phyloP scores from a whole-genome alignment of 2,888 invertebrate species.

The Drosophila anomelani region DNA sequence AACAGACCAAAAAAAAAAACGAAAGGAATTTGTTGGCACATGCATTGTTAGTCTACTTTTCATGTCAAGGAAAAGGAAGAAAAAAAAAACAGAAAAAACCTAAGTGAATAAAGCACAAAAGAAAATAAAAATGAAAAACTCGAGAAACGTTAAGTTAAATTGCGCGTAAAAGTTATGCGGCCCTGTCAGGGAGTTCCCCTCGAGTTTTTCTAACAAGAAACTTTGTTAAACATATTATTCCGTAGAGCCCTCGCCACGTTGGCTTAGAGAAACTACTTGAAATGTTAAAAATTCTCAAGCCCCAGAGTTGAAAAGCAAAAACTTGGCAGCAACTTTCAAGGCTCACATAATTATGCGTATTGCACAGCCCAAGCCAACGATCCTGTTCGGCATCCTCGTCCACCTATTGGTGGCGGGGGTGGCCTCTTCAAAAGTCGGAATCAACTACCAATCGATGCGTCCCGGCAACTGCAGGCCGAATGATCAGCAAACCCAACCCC shows the following conservation, averaged over 20 bases:
- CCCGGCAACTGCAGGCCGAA: not conserved
- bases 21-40: conserved; percentile 39
- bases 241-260: conserved; percentile 51
- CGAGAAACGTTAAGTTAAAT: conserved; percentile 62
- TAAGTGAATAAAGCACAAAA: conserved; percentile 36
- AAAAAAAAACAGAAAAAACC: conserved; percentile 3
- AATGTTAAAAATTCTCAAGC: conserved; percentile 72
- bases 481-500: not conserved
- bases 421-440: not conserved
- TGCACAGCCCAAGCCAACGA: conserved; percentile 27
- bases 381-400: conserved; percentile 22
- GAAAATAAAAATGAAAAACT: conserved; percentile 41
- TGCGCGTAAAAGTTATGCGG: conserved; percentile 74
- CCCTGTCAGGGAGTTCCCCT: conserved; percentile 3
- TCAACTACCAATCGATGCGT: not conserved
- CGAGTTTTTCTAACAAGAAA: conserved; percentile 42
- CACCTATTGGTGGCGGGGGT: conserved; percentile 19
- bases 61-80: conserved; percentile 26
- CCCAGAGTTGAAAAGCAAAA: conserved; percentile 54
- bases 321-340: conserved; percentile 67
- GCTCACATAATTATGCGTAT: conserved; percentile 66
- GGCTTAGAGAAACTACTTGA: conserved; percentile 74
- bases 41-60: conserved; percentile 43
- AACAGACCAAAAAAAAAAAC: conserved; percentile 35
- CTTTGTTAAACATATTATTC: conserved; percentile 54